Base-by-base conservation (phyloP, 2,888 invertebrate genomes). In the Halictus ligatus region DNA sequence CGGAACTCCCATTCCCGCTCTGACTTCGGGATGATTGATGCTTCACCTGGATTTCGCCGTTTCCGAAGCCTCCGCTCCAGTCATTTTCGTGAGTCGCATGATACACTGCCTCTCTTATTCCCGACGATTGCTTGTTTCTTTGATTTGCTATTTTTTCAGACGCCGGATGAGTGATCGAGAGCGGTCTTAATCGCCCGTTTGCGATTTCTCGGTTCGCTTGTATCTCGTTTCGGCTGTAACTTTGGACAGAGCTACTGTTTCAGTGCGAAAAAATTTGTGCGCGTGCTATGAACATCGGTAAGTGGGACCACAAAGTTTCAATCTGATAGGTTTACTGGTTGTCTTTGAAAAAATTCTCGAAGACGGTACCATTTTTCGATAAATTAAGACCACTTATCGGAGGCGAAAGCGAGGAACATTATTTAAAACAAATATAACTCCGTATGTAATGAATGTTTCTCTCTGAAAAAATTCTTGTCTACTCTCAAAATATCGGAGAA, bases 21-120 rank as follows among this genome's bases (percentile, higher is more conserved):
- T 0, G 73, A 35, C 50, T 50, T 18, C 50, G 46, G 60, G 78
- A 88, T 88, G 89, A 89, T 89, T 84, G 89, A 89, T 85, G 85
- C 78, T 43, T 29, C 64, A 15, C 43, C 21, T n/a, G 78, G 21
- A 75, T 83, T 75, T 78, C 67, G 69, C 48, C 58, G 73, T 74
- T 75, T 74, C 21, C 75, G 48, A 75, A 43, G 43, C 12, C 15
- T 0, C 21, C 1, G 35, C 40, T 43, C 10, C 69, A 40, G 21
- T 69, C 21, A 69, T 69, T 69, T 69, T 35, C 12, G 21, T 12
- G 21, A 69, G 10, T 69, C 40, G 5, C 40, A 21, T 3, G 40
- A 21, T n/a, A 21, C 35, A n/a, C 21, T 35, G 21, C 8, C 21
- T 21, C n/a, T 21, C 21, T 69, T 40, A 69, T 21, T 69, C 21